Conservation (phyloP, 1,140 invertebrate species). For the Aethina tumida region DNA sequence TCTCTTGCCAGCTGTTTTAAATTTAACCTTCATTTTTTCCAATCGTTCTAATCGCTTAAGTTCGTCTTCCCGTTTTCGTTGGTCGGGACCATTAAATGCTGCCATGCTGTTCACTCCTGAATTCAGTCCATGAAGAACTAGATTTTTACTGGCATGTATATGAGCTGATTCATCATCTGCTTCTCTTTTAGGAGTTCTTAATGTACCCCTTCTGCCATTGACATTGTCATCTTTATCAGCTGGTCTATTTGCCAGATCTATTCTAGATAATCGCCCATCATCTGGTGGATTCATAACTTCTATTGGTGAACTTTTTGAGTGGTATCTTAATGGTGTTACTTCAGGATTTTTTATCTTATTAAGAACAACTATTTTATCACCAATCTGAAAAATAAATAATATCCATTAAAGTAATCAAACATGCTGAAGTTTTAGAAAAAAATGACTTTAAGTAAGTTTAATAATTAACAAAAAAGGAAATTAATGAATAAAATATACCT, state of each 20-base stretch:
- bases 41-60: slow-evolving; percentile 17
- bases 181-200: slow-evolving; percentile 29
- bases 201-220: slow-evolving; percentile 55
- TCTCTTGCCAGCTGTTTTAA: slow-evolving; percentile 16
- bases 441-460: too few species aligned
- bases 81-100: slow-evolving; percentile 10
- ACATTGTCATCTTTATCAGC: slow-evolving; percentile 57
- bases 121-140: slow-evolving; percentile 8
- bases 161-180: slow-evolving; percentile 15
- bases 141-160: too few species aligned
- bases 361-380: slow-evolving; percentile 54
- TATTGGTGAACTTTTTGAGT: slow-evolving; percentile 26
- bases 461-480: too few species aligned
- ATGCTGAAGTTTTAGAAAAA: too few species aligned
- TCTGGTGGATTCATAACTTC: slow-evolving; percentile 12
- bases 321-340: slow-evolving; percentile 30
- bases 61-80: neutral
- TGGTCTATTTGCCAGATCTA: slow-evolving; percentile 21
- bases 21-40: slow-evolving; percentile 22
- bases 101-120: slow-evolving; percentile 10
- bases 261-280: slow-evolving; percentile 20
- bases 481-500: slow-evolving; percentile 39
- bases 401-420: too few species aligned
- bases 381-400: slow-evolving; percentile 39
- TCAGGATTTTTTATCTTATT: slow-evolving; percentile 44